These are phyloP conservation scores for Callorhinus ursinus DNA, from an alignment of 2,113 vertebrate species.

Conservation along the genomic window DNA sequence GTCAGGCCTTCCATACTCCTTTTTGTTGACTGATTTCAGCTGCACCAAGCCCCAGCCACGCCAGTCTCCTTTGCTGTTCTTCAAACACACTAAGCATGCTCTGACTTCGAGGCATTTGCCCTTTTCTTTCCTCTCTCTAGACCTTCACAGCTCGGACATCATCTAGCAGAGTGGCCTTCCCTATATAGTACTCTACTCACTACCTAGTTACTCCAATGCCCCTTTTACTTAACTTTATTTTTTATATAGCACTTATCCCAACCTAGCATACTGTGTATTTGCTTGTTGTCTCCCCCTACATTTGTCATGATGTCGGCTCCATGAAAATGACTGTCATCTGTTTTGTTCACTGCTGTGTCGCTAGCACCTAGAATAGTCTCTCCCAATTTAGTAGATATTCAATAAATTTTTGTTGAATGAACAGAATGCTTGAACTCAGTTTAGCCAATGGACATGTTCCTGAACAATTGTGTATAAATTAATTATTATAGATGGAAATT, in stretches of 20 bases:
- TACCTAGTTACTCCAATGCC: neutral
- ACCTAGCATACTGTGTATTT: neutral
- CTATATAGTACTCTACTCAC: neutral
- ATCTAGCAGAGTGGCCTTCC: neutral
- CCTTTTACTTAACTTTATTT: neutral
- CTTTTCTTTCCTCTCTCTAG: neutral
- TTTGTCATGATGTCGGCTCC: neutral
- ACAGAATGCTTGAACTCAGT: neutral
- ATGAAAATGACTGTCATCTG: neutral
- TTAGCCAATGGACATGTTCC: neutral
- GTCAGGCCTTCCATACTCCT: neutral
- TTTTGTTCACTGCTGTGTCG: neutral
- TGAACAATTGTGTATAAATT: neutral
- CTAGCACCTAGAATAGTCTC: neutral
- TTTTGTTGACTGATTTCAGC: neutral
- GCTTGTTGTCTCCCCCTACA: neutral
- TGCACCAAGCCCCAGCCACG: neutral
- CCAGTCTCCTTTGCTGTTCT: neutral
- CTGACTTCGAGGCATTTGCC: neutral
- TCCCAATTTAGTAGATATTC: neutral
- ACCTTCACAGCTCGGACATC: neutral
- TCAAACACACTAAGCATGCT: neutral
- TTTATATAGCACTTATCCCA: neutral
- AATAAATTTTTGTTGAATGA: neutral
- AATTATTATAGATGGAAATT: neutral